Evolutionary conservation across 2,888 invertebrate species (phyloP).

Genomic region (Oscheius sp.): DNA sequence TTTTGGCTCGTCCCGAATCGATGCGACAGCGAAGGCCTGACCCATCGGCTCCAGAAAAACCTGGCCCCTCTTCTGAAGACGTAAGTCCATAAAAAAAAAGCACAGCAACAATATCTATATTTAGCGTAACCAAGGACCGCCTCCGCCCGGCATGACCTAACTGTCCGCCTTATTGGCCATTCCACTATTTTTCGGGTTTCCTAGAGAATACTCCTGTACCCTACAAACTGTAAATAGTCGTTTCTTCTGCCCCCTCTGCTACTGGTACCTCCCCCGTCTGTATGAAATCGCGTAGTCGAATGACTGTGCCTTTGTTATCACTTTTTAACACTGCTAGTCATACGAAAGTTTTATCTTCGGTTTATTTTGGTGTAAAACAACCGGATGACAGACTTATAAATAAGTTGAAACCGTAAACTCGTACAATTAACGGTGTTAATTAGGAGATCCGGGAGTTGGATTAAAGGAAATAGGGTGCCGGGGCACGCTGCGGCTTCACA

Average conservation of each 20-base stretch:
- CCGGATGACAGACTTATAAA: conserved; percentile 9
- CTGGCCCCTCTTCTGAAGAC: conserved; percentile 29
- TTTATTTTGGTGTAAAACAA: conserved; percentile 13
- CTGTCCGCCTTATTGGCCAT: background rate
- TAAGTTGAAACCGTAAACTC: no score
- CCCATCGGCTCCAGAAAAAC: conserved; percentile 44
- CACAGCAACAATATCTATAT: background rate
- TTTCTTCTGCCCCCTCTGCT: background rate
- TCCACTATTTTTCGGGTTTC: conserved; percentile 24
- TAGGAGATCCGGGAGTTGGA: conserved; percentile 1
- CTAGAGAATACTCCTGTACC: background rate
- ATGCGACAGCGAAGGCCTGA: conserved; percentile 66
- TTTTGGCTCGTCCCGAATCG: conserved; percentile 76
- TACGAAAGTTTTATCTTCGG: background rate
- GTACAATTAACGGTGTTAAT: background rate
- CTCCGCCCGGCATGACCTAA: conserved; percentile 33
- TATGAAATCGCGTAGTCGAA: conserved; percentile 5
- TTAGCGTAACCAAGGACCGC: conserved; percentile 30
- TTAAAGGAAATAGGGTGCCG: conserved; percentile 36
- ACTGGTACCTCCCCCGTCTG: conserved; percentile 14
- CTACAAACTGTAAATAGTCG: conserved; percentile 25
- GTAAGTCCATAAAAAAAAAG: conserved; percentile 13
- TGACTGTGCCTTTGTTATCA: conserved; percentile 1
- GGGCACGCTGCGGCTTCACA: conserved; percentile 16
- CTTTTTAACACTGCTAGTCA: conserved; percentile 13